Evolutionary conservation across 2,113 vertebrate species (phyloP).

Genomic region (Pedetes capensis): DNA sequence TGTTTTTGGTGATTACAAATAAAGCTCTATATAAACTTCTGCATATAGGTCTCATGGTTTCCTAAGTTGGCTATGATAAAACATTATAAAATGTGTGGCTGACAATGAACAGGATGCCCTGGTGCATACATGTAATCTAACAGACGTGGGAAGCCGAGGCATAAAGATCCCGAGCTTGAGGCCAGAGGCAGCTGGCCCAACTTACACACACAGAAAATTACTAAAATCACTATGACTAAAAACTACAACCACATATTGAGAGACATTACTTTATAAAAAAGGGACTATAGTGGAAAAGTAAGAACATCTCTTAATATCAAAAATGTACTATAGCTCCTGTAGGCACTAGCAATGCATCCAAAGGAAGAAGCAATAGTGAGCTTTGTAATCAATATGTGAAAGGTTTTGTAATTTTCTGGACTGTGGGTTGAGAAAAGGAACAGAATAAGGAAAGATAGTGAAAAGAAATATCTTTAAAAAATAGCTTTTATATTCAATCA

Average conservation of each 20-base stretch:
- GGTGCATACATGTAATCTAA: no score
- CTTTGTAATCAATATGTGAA: background rate
- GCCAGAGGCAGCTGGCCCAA: no score
- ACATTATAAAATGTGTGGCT: no score
- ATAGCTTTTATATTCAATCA: background rate
- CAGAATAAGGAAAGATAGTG: background rate
- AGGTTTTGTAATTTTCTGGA: background rate
- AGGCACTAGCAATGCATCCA: no score
- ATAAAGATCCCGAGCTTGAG: no score
- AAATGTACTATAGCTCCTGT: no score
- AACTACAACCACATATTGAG: background rate
- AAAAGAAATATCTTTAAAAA: background rate
- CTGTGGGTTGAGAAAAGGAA: background rate
- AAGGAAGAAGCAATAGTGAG: background rate
- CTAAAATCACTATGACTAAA: background rate
- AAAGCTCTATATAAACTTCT: background rate
- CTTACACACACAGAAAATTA: no score
- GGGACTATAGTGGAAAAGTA: background rate
- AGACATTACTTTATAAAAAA: background rate
- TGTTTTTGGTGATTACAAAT: background rate
- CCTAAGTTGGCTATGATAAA: background rate
- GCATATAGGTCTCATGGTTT: background rate
- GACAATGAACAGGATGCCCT: no score
- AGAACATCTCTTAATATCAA: background rate
- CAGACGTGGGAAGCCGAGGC: no score